Percentiles rank a stretch among this genome's conserved stretches.
phyloP scores from a whole-genome alignment of 2,113 vertebrate genomes.

The Gobio gobio region DNA sequence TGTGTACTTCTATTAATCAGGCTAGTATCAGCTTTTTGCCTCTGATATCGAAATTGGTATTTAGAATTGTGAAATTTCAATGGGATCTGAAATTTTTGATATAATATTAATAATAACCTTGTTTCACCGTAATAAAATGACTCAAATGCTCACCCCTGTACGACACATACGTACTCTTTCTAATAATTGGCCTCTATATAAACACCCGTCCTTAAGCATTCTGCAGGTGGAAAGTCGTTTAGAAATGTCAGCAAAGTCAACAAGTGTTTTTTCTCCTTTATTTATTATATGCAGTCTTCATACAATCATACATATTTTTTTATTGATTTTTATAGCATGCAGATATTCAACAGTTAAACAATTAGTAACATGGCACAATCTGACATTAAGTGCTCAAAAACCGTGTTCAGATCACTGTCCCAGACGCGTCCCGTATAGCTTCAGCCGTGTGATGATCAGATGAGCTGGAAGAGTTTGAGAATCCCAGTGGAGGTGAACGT shows the following conservation, averaged over 20 bases:
- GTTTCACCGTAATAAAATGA: neutral
- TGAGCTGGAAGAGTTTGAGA: neutral
- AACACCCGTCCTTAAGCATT: neutral
- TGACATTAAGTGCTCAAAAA: neutral
- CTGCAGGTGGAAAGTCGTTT: neutral
- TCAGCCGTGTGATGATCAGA: neutral
- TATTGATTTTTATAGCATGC: neutral
- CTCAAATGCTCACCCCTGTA: neutral
- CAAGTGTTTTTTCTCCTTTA: neutral
- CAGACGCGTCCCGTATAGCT: neutral
- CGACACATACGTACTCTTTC: neutral
- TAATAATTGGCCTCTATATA: neutral
- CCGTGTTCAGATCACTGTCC: neutral
- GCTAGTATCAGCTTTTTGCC: neutral
- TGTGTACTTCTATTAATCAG: neutral
- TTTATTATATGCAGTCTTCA: neutral
- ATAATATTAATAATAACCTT: neutral
- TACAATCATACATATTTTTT: neutral
- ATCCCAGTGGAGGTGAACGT: neutral
- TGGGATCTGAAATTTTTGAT: neutral
- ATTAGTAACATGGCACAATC: neutral
- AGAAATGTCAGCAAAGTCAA: neutral
- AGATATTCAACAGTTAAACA: neutral
- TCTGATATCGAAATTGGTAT: neutral
- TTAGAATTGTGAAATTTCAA: neutral